Base-by-base conservation (phyloP, 2,797 vertebrate genomes). In the Emydoidea blandingii region DNA sequence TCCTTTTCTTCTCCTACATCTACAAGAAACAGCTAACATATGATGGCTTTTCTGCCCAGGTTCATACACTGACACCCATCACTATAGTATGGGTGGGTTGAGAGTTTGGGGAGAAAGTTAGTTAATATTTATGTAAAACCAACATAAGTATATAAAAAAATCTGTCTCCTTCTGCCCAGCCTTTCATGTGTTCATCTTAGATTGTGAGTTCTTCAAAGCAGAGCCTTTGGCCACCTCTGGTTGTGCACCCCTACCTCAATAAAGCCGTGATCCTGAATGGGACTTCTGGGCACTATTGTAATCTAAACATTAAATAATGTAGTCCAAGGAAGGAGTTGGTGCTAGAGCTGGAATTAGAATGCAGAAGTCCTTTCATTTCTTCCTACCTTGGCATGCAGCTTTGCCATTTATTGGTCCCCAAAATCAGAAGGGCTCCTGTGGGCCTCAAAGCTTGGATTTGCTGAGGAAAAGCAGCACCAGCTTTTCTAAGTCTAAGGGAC, bases 251-350 rank as follows among this genome's bases (percentile, higher is more conserved):
- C 8, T 65, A n/a, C 8, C 65, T 37, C 65, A 37, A 21, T 37
- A 37, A n/a, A n/a, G n/a, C 7, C 18, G 2, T 68, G 65, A 68
- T 68, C 65, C n/a, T 37, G n/a, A 37, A 68, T 68, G 62, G 8
- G 62, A 68, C 5, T n/a, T 68, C n/a, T 37, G 65, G 65, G 34
- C 65, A 68, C 65, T 37, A 11, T 37, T 68, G n/a, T 68, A 68
- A 37, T 68, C 62, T 65, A n/a, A n/a, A 65, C 62, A 65, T 62
- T 62, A 34, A 62, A 31, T 62, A 31, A 59, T 62, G 14, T 94
- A 72, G 14, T 41, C 41, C 78, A n/a, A 27, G 82, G 59, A 83
- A 84, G 88, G 29, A 49, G 11, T 85, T 86, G 78, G 15, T 88
- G 44, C 50, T 6, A 1, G 9, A 74, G 86, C 52, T 92, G 44